phyloP scores from a whole-genome alignment of 2,797 vertebrate genomes.

The Garrulus glandarius region DNA sequence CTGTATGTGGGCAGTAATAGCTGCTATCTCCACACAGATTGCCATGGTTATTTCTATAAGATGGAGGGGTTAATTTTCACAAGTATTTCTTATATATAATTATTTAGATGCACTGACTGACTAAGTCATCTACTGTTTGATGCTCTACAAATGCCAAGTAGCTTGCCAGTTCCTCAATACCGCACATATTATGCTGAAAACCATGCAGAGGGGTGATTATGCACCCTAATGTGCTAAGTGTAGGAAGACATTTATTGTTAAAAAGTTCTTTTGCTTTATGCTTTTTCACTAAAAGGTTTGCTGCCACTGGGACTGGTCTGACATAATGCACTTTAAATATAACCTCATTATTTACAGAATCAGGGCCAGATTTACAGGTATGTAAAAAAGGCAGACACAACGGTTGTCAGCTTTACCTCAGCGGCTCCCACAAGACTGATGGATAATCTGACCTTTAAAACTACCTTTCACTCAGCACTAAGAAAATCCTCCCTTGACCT shows the following conservation, averaged over 20 bases:
- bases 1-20: conserved; percentile 22
- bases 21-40: conserved; percentile 46
- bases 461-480: not conserved
- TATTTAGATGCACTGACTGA: conserved; percentile 7
- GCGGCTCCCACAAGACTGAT: not conserved
- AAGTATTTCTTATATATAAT: conserved; percentile 46
- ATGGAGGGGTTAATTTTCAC: conserved; percentile 53
- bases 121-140: conserved; percentile 22
- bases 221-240: conserved; percentile 9
- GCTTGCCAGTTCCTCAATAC: not conserved
- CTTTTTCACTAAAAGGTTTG: conserved; percentile 7
- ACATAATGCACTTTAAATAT: not conserved
- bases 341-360: not conserved
- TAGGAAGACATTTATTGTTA: conserved; percentile 30
- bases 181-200: not conserved
- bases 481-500: not conserved
- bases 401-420: not conserved
- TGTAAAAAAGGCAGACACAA: not conserved
- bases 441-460: not conserved
- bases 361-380: not conserved
- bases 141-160: conserved; percentile 33
- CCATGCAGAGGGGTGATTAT: conserved; percentile 8
- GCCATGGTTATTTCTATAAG: conserved; percentile 26
- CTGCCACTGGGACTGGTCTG: not conserved
- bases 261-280: conserved; percentile 25